Conservation (phyloP, 2,797 vertebrate species). For the Coregonus sp. region DNA sequence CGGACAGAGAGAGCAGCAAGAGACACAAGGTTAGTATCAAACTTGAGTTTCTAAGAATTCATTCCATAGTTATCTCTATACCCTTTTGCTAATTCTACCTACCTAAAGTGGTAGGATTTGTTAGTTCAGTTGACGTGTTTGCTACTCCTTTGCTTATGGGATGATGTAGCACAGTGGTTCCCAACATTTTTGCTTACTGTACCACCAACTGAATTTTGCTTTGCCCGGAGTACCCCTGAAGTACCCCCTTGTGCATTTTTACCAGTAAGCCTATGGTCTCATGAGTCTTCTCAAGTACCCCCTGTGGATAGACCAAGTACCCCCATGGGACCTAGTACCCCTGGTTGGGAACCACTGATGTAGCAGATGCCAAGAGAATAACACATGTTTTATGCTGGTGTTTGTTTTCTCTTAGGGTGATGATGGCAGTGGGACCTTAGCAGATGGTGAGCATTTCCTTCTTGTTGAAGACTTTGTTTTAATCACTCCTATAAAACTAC, state of each 20-base stretch:
- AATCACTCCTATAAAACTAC: not conserved
- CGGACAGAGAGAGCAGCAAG: constrained; percentile 86
- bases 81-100: not conserved
- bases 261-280: too few species aligned
- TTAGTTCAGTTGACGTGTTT: not conserved
- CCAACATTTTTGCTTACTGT: too few species aligned
- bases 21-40: constrained; percentile 86
- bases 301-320: too few species aligned
- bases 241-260: too few species aligned
- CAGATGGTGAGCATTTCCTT: constrained; percentile 81
- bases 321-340: too few species aligned
- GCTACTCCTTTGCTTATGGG: too few species aligned
- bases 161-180: too few species aligned
- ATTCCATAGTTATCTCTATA: not conserved
- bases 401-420: constrained; percentile 75
- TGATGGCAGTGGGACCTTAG: constrained; percentile 80
- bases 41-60: not conserved
- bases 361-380: not conserved
- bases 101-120: not conserved
- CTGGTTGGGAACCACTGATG: too few species aligned
- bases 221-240: too few species aligned
- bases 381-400: constrained; percentile 7
- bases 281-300: too few species aligned
- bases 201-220: too few species aligned
- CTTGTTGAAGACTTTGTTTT: not conserved